Conservation (phyloP, 2,113 vertebrate genomes). For the Nothocercus julius region DNA sequence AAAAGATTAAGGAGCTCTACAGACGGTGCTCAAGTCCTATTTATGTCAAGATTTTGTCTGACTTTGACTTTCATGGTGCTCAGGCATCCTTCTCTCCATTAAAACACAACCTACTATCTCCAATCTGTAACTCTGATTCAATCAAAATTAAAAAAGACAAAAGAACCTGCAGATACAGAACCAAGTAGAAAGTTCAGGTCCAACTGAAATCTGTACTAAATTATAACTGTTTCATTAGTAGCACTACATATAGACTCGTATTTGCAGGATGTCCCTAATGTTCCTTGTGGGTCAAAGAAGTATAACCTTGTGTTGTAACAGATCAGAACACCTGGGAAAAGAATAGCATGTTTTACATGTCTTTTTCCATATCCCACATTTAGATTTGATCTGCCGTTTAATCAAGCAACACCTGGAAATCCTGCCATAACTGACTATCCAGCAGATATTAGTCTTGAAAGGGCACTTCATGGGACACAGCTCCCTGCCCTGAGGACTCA, state of each 20-base stretch:
- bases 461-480: not conserved
- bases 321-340: not conserved
- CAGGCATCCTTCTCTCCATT: not conserved
- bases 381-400: not conserved
- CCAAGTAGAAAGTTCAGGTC: not conserved
- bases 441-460: not conserved
- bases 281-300: not conserved
- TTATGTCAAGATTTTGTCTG: not conserved
- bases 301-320: not conserved
- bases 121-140: not conserved
- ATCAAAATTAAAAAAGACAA: not conserved
- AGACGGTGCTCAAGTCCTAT: not conserved
- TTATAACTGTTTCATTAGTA: not conserved
- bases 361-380: not conserved
- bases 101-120: not conserved
- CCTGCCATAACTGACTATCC: not conserved
- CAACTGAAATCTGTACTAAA: not conserved
- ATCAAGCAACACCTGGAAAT: not conserved
- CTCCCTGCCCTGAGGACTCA: not conserved
- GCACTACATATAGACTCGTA: fast-evolving
- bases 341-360: not conserved
- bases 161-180: not conserved
- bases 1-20: not conserved
- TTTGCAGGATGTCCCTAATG: not conserved
- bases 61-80: not conserved